Conservation (phyloP, 2,888 invertebrate species). For the Tinea trinotella region DNA sequence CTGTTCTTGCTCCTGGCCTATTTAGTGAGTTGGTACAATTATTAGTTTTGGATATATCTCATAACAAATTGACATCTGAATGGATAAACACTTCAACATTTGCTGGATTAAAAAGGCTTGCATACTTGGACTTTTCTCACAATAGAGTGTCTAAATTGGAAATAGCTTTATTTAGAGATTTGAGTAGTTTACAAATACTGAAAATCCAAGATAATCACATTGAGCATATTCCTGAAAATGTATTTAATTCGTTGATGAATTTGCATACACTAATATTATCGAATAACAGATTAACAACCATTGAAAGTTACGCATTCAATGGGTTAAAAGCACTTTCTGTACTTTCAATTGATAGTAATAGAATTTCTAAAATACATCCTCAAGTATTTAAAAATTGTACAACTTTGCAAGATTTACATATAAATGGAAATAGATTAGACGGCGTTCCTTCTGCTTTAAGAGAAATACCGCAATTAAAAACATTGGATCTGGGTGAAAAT, state of each 20-base stretch:
- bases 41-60: slow-evolving; percentile 81
- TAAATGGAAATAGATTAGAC: slow-evolving; percentile 85
- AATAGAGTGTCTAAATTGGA: slow-evolving; percentile 84
- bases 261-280: slow-evolving; percentile 86
- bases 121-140: slow-evolving; percentile 82
- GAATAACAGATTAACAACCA: slow-evolving; percentile 81
- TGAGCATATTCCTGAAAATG: slow-evolving; percentile 82
- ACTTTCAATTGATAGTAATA: slow-evolving; percentile 85
- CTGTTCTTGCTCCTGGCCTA: slow-evolving; percentile 84
- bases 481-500: slow-evolving; percentile 89
- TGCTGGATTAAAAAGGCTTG: slow-evolving; percentile 80
- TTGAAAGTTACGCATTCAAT: slow-evolving; percentile 83
- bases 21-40: slow-evolving; percentile 84
- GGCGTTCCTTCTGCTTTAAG: slow-evolving; percentile 82
- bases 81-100: slow-evolving; percentile 89
- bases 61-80: slow-evolving; percentile 85
- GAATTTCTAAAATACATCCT: slow-evolving; percentile 80
- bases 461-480: slow-evolving; percentile 82
- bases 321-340: slow-evolving; percentile 83
- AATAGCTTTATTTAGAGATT: slow-evolving; percentile 81
- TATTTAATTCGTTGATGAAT: slow-evolving; percentile 82
- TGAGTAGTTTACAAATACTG: slow-evolving; percentile 84
- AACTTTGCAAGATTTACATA: slow-evolving; percentile 84
- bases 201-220: slow-evolving; percentile 85
- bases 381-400: slow-evolving; percentile 85